Evolutionary conservation across 1,140 invertebrate genomes (phyloP).

Genomic region (Argopecten irradians): DNA sequence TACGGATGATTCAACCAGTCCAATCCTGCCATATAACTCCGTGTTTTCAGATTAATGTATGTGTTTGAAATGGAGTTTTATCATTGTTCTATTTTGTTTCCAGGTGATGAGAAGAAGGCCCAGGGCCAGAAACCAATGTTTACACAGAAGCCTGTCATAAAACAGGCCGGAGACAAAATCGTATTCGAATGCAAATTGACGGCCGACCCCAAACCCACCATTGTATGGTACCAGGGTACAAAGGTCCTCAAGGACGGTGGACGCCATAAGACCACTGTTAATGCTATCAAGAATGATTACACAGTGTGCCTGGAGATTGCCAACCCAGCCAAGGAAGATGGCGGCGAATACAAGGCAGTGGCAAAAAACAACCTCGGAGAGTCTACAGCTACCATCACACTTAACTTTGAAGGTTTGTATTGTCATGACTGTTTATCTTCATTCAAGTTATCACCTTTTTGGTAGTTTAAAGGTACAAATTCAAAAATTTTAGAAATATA

Average conservation of each 20-base stretch:
- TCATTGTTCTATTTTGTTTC: neutral
- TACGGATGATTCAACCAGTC: no score
- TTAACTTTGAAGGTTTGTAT: conserved; percentile 90
- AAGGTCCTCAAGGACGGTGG: conserved; percentile 95
- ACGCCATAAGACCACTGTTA: conserved; percentile 92
- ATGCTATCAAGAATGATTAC: conserved; percentile 87
- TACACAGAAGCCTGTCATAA: conserved; percentile 95
- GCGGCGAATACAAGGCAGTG: conserved; percentile 97
- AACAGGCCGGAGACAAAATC: conserved; percentile 90
- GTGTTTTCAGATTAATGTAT: no score
- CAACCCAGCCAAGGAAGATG: conserved; percentile 95
- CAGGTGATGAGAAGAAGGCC: conserved; percentile 50
- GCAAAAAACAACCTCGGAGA: conserved; percentile 98
- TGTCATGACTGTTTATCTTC: neutral
- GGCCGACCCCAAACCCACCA: conserved; percentile 93
- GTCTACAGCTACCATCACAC: conserved; percentile 97
- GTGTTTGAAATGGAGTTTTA: no score
- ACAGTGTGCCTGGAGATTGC: conserved; percentile 90
- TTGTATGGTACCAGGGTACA: conserved; percentile 93
- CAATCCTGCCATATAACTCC: no score
- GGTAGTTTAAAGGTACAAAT: no score
- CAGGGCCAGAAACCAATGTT: conserved; percentile 93
- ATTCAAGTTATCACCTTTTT: no score
- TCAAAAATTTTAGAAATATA: no score
- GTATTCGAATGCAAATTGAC: conserved; percentile 96